These are phyloP conservation scores for Nephila pilipes DNA, from an alignment of 1,140 invertebrate species.

Conservation along the genomic window DNA sequence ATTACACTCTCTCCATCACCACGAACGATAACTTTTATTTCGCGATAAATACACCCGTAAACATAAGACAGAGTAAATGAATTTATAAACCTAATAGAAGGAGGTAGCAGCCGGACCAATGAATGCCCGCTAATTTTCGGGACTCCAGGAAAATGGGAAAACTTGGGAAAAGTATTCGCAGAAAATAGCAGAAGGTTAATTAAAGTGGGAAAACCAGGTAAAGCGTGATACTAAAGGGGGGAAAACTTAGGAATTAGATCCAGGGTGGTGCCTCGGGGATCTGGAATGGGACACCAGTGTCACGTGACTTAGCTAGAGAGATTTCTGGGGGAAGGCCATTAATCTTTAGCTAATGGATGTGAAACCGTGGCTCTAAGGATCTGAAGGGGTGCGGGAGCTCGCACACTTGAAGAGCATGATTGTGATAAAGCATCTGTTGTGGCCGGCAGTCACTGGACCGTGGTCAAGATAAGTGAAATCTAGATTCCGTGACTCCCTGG, in stretches of 20 bases:
- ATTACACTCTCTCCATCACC: background rate
- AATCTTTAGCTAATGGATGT: conserved; percentile 76
- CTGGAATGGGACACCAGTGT: conserved; percentile 72
- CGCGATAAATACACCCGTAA: background rate
- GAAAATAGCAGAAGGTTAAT: conserved; percentile 75
- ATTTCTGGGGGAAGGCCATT: conserved; percentile 62
- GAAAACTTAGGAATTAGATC: conserved; percentile 73
- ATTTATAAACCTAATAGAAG: conserved; percentile 29
- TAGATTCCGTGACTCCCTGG: conserved; percentile 72
- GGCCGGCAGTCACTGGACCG: conserved; percentile 73
- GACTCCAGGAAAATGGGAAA: conserved; percentile 51
- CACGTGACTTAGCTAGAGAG: conserved; percentile 62
- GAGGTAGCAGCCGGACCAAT: conserved; percentile 8
- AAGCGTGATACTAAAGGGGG: conserved; percentile 72
- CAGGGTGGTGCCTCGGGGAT: conserved; percentile 69
- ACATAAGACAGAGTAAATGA: conserved; percentile 29
- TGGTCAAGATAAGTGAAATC: conserved; percentile 76
- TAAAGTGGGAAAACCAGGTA: conserved; percentile 76
- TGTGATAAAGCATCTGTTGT: conserved; percentile 76
- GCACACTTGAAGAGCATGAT: conserved; percentile 73
- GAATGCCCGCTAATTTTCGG: conserved; percentile 43
- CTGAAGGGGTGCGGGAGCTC: conserved; percentile 4
- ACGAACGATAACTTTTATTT: background rate
- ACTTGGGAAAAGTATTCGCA: conserved; percentile 70
- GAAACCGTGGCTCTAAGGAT: conserved; percentile 50